A percentile compares a stretch with the other conserved stretches of the same genome.
phyloP scores from a whole-genome alignment of 2,113 vertebrate species.

The Paramormyrops kingsleyae region DNA sequence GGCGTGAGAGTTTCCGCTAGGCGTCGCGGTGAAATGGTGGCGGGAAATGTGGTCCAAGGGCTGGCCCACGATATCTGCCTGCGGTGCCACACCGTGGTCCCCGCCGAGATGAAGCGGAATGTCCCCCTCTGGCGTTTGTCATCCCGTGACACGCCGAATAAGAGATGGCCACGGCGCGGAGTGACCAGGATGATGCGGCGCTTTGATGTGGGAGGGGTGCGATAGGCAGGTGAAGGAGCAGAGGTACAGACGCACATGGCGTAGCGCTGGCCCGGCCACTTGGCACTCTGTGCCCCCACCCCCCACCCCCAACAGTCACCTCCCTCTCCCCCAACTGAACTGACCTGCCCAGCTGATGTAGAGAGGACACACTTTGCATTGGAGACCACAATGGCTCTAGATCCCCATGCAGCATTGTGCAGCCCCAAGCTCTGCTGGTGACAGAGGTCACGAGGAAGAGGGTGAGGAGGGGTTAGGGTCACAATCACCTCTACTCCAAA shows the following conservation, averaged over 20 bases:
- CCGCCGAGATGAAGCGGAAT: not conserved
- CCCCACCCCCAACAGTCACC: conserved; percentile 23
- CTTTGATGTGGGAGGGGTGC: conserved; percentile 11
- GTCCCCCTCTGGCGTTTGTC: not conserved
- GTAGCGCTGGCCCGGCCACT: conserved; percentile 20
- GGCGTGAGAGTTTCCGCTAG: conserved; percentile 18
- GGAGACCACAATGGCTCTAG: conserved; percentile 70
- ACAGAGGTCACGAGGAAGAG: conserved; percentile 36
- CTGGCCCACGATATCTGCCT: not conserved
- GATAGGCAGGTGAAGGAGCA: conserved; percentile 28
- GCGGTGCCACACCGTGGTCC: not conserved
- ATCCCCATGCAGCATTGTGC: conserved; percentile 61
- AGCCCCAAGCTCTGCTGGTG: conserved; percentile 65
- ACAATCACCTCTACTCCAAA: conserved; percentile 25
- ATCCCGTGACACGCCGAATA: conserved; percentile 22
- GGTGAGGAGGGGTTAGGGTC: conserved; percentile 34
- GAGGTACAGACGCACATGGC: conserved; percentile 16
- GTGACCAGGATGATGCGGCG: conserved; percentile 16
- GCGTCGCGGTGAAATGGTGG: conserved; percentile 38
- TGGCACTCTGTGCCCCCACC: conserved; percentile 20
- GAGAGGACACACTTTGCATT: conserved; percentile 62
- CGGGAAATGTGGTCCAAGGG: conserved; percentile 11
- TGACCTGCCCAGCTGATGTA: conserved; percentile 70
- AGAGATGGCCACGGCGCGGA: conserved; percentile 11
- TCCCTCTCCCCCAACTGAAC: conserved; percentile 33